Evolutionary conservation across 2,797 vertebrate genomes (phyloP), one percentile per base, ranked within the genome.

Genomic region (Botia almorhae): DNA sequence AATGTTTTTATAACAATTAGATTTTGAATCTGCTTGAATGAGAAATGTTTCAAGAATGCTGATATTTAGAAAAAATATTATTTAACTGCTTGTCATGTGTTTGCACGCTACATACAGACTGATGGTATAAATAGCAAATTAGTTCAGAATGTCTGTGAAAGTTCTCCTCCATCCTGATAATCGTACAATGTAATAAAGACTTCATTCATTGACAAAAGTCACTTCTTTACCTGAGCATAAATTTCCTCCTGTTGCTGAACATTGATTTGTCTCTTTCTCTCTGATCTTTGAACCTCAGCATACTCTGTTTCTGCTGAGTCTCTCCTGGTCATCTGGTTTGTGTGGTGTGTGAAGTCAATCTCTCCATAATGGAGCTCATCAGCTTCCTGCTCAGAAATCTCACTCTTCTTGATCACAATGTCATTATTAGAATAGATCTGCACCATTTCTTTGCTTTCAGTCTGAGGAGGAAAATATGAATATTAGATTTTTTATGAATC

Each of bases 301-400:
- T 67, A 67, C 33, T 68, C 74, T n/a, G 61, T 21, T 2, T 76
- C 63, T 36, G 7, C 63, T 36, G n/a, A n/a, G 4, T 0, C 48
- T 55, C 36, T 19, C 2, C 14, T 64, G 19, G 21, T 50, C 23
- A 50, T 14, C 56, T 74, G 4, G 0, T 2, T 43, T 0, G 0
- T 51, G 60, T 39, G 61, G 17, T 17, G 33, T 36, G 10, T 23
- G 50, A 50, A 68, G 33, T 68, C 51, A n/a, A 76, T 76, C 36
- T 76, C 63, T 43, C 50, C 74, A 68, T 76, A 76, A 48, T 76
- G 29, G 8, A 76, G 7, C 14, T 68, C 74, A 56, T 43, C 74
- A 7, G 29, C 43, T 55, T 68, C 50, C 7, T 67, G 16, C 61
- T 56, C 60, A 26, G 56, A 4, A 4, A 60, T 64, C 12, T 64